Conservation (phyloP, 2,888 invertebrate genomes). For the Pseudanteris insignis region DNA sequence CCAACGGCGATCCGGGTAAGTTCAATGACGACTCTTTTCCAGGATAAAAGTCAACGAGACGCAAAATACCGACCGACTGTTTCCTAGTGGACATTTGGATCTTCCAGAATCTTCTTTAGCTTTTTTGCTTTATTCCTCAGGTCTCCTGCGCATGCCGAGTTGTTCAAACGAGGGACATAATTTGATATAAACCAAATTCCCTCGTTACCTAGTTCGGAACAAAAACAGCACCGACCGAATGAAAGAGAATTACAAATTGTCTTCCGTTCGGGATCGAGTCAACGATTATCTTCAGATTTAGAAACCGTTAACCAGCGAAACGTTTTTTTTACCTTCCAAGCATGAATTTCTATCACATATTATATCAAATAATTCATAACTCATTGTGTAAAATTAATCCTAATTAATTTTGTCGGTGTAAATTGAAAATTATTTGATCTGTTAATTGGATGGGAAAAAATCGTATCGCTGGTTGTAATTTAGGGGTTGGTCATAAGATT, state of each 20-base stretch:
- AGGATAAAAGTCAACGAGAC: conserved; percentile 35
- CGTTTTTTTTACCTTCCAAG: too few species aligned
- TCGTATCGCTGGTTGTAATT: conserved; percentile 4
- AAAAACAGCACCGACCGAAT: background rate
- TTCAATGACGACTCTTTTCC: conserved; percentile 49
- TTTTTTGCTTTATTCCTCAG: conserved; percentile 27
- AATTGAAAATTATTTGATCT: too few species aligned
- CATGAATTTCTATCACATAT: too few species aligned
- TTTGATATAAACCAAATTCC: conserved; percentile 1
- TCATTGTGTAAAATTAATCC: too few species aligned
- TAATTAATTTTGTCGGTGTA: too few species aligned
- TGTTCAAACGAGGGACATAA: conserved; percentile 16
- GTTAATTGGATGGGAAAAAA: too few species aligned
- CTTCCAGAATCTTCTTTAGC: conserved; percentile 24
- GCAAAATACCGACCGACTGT: conserved; percentile 32
- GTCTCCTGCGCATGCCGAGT: conserved; percentile 31
- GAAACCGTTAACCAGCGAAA: conserved; percentile 3
- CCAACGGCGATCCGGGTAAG: conserved; percentile 87
- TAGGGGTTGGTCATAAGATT: too few species aligned
- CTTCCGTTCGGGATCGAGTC: conserved; percentile 4
- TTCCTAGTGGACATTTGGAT: conserved; percentile 35
- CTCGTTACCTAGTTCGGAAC: background rate
- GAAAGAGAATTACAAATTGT: conserved; percentile 10
- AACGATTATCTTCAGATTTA: conserved; percentile 2
- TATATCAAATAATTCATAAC: too few species aligned